phyloP scores from a whole-genome alignment of 2,888 invertebrate species.

The Philereme vetulata region DNA sequence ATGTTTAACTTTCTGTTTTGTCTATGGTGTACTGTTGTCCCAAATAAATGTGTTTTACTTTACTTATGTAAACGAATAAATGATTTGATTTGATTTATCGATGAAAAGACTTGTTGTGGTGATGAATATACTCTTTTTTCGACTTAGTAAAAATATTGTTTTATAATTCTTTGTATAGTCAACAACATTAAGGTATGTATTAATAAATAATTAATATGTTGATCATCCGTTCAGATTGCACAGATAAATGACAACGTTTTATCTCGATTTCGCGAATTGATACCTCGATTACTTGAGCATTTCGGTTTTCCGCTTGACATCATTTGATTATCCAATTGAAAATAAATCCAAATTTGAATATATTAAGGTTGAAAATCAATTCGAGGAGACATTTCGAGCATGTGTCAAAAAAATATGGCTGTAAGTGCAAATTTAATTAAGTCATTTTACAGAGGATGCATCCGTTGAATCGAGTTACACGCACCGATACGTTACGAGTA shows the following conservation, averaged over 20 bases:
- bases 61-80: no score
- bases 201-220: conserved; percentile 74
- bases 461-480: conserved; percentile 69
- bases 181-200: no score
- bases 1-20: no score
- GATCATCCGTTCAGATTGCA: conserved; percentile 68
- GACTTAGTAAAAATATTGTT: no score
- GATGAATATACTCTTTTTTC: no score
- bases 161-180: no score
- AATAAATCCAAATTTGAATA: conserved; percentile 19
- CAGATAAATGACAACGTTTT: conserved; percentile 59
- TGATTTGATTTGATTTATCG: no score
- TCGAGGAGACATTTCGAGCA: conserved; percentile 1
- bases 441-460: conserved; percentile 60
- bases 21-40: no score
- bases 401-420: conserved; percentile 26
- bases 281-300: conserved; percentile 40
- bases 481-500: conserved; percentile 62
- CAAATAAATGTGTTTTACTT: no score
- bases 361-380: conserved; percentile 11
- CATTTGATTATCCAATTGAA: conserved; percentile 25
- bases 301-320: conserved; percentile 51
- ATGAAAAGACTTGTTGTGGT: no score
- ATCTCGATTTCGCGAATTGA: conserved; percentile 33
- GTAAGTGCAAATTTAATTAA: conserved; percentile 37